Evolutionary conservation across 2,888 invertebrate genomes (phyloP), one percentile per base, ranked within the genome.

Genomic region (Clepsis dumicolana): DNA sequence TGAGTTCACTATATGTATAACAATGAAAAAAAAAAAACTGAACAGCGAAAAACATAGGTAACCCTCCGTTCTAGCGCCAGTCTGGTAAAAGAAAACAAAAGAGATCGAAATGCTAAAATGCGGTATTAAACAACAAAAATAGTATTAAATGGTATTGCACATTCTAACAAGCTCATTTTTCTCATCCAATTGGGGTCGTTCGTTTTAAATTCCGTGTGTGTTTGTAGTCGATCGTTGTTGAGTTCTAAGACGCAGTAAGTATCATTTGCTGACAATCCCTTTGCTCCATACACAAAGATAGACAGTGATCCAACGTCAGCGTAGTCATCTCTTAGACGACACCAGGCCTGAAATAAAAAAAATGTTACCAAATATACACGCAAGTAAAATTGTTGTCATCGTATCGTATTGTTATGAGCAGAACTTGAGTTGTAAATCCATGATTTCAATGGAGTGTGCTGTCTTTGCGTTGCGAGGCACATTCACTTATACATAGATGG

Each of bases 151-250:
- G 4, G 18, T 7, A 44, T 18, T 44, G 18, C 16, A 44, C 21
- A 35, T 67, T 94, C 97, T 95, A 91, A 98, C 98, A 99, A 98
- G 44, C 97, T 97, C 88, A 99, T 99, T 75, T 98, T 97, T 90
- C 99, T 99, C 93, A 98, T 98, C 99, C 99, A 99, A 76, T 96
- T 97, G 0, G 99, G 99, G 64, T 96, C 95, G 41, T 98, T 94
- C 0, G 99, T 99, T 91, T 99, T 99, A 85, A 97, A 98, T 87
- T 99, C 99, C 0, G 99, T 99, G 86, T 98, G 98, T 0, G 99
- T 99, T 89, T 99, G 98, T 14, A 98, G 93, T 54, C 99, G 95
- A 27, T 98, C 96, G 85, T 99, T 99, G 54, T 97, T 97, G 70
- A 99, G 92, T 87, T 98, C 98, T 12, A 99, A 86, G 1, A 99